Conservation (phyloP, 2,888 invertebrate species). For the Lasioglossum leucozonium region DNA sequence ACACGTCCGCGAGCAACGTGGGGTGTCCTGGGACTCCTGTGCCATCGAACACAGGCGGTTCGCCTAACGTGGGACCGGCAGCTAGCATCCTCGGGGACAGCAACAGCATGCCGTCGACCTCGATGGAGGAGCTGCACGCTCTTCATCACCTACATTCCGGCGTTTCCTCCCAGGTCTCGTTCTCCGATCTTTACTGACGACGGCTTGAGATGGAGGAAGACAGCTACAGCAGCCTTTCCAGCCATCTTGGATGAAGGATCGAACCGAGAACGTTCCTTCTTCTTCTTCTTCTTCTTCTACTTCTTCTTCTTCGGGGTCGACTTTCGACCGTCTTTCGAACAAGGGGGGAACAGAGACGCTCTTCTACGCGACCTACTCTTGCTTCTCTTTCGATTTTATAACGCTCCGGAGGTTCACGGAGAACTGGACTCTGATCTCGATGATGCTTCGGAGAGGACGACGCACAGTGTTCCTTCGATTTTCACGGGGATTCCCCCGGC, state of each 20-base stretch:
- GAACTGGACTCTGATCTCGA: neutral
- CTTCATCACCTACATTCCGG: slow-evolving; percentile 86
- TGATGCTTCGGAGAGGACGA: neutral
- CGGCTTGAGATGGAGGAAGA: slow-evolving; percentile 77
- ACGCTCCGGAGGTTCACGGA: neutral
- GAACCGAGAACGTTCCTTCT: slow-evolving; percentile 1
- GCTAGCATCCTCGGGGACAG: slow-evolving; percentile 85
- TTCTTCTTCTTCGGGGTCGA: slow-evolving; percentile 19
- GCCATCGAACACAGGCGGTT: slow-evolving; percentile 81
- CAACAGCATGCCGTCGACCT: slow-evolving; percentile 85
- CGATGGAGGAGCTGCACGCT: slow-evolving; percentile 85
- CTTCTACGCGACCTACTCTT: neutral
- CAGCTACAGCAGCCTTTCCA: slow-evolving; percentile 69
- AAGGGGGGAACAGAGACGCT: neutral
- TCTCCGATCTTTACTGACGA: slow-evolving; percentile 84
- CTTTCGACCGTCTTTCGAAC: slow-evolving; percentile 24
- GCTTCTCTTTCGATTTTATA: neutral
- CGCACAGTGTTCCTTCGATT: neutral
- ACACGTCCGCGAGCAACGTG: slow-evolving; percentile 72
- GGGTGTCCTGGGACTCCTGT: slow-evolving; percentile 83
- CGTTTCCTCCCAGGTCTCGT: slow-evolving; percentile 83
- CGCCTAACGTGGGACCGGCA: slow-evolving; percentile 81
- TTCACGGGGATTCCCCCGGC: slow-evolving; percentile 11
- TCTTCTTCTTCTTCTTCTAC: neutral
- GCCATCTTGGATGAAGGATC: slow-evolving; percentile 72